Percentiles rank a stretch among this genome's conserved stretches.
Evolutionary conservation across 2,888 invertebrate genomes (phyloP).

Genomic region (Brachycybe producta): DNA sequence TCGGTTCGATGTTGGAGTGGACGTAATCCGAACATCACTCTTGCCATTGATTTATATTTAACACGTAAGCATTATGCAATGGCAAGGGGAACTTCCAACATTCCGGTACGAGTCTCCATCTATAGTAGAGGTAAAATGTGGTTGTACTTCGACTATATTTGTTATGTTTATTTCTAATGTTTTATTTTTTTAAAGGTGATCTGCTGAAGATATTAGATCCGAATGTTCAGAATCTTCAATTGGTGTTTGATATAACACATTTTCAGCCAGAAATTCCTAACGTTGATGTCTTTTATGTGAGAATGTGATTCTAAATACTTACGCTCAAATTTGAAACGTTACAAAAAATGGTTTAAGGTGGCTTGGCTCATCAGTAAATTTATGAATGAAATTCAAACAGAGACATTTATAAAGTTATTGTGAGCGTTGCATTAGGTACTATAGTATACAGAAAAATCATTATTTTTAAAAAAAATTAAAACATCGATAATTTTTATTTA

Average conservation of each 20-base stretch:
- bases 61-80: constrained; percentile 11
- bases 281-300: too few relatives aligned
- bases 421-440: too few relatives aligned
- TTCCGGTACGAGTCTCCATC: constrained; percentile 14
- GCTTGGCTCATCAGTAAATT: too few relatives aligned
- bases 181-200: constrained; percentile 4
- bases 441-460: too few relatives aligned
- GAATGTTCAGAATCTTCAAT: constrained; percentile 10
- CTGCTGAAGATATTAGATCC: constrained; percentile 16
- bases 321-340: too few relatives aligned
- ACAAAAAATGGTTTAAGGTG: too few relatives aligned
- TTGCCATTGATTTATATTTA: constrained; percentile 14
- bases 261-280: constrained; percentile 8
- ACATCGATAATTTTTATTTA: too few relatives aligned
- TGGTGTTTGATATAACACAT: constrained; percentile 14
- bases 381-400: too few relatives aligned
- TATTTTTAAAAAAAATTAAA: too few relatives aligned
- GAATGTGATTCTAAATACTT: too few relatives aligned
- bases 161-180: not conserved
- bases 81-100: constrained; percentile 1
- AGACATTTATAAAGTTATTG: too few relatives aligned
- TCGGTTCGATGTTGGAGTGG: constrained; percentile 15
- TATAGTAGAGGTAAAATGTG: constrained; percentile 11
- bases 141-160: not conserved
- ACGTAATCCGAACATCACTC: constrained; percentile 14